phyloP scores from a whole-genome alignment of 1,140 invertebrate genomes.

The Phortica variegata region DNA sequence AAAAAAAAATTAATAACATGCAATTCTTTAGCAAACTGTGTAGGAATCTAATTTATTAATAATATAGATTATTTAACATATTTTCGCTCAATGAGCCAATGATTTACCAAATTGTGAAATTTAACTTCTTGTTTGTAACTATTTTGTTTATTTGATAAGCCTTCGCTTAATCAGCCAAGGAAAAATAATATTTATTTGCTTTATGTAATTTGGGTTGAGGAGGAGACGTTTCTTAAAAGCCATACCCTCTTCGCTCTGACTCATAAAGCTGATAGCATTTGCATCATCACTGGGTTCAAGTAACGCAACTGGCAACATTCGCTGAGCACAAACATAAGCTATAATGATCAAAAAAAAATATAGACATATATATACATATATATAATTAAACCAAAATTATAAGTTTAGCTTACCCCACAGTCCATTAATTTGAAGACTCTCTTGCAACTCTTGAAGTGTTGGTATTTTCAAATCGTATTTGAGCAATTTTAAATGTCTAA shows the following conservation, averaged over 20 bases:
- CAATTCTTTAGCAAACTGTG: no score
- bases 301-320: constrained; percentile 36
- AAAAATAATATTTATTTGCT: constrained; percentile 36
- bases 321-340: constrained; percentile 40
- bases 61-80: no score
- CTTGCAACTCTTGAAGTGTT: constrained; percentile 31
- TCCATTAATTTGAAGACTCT: constrained; percentile 27
- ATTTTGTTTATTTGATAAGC: constrained; percentile 17
- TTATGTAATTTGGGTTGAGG: constrained; percentile 31
- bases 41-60: no score
- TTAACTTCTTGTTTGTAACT: neutral
- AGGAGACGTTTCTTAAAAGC: constrained; percentile 38
- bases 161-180: constrained; percentile 33
- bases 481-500: constrained; percentile 26
- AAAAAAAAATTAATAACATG: no score
- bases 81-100: neutral
- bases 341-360: neutral
- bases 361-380: neutral
- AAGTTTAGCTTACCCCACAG: constrained; percentile 33
- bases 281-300: constrained; percentile 30
- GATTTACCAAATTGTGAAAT: neutral
- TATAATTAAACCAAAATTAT: neutral
- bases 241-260: constrained; percentile 28
- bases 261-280: constrained; percentile 35
- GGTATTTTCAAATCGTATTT: constrained; percentile 31